These are phyloP conservation scores for Melitaea athalia DNA, from an alignment of 2,888 invertebrate species.

Conservation along the genomic window DNA sequence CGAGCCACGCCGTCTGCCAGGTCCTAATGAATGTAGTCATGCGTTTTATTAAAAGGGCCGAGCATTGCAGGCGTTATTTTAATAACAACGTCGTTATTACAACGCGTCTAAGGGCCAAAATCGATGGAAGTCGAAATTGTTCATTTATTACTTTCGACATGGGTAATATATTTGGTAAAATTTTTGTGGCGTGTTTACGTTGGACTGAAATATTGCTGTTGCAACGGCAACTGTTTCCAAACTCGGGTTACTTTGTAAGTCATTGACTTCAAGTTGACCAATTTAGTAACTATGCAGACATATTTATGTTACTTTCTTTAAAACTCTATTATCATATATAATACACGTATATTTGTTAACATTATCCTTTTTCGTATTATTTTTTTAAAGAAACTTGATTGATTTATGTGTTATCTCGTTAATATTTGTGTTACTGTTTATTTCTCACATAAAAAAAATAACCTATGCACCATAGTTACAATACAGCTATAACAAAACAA, in stretches of 20 bases:
- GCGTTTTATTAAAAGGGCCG: constrained; percentile 48
- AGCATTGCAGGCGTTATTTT: constrained; percentile 33
- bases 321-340: too few relatives aligned
- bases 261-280: neutral
- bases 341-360: too few relatives aligned
- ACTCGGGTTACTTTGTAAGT: neutral
- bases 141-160: constrained; percentile 26
- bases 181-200: constrained; percentile 22
- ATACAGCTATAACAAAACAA: too few relatives aligned
- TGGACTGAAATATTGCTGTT: constrained; percentile 12
- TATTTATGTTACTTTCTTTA: too few relatives aligned
- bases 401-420: too few relatives aligned
- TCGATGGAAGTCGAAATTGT: constrained; percentile 19
- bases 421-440: too few relatives aligned
- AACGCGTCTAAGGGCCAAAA: constrained; percentile 31
- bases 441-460: too few relatives aligned
- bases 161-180: constrained; percentile 21
- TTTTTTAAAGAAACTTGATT: too few relatives aligned
- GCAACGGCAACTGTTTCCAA: constrained; percentile 8
- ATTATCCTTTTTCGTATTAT: too few relatives aligned
- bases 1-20: constrained; percentile 44
- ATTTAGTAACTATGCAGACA: neutral
- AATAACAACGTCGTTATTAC: constrained; percentile 37
- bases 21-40: constrained; percentile 53
- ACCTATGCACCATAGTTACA: too few relatives aligned